Evolutionary conservation across 92 coral and sea anemone genomes (phyloP).

Genomic region (Anthopleura xanthogrammica): DNA sequence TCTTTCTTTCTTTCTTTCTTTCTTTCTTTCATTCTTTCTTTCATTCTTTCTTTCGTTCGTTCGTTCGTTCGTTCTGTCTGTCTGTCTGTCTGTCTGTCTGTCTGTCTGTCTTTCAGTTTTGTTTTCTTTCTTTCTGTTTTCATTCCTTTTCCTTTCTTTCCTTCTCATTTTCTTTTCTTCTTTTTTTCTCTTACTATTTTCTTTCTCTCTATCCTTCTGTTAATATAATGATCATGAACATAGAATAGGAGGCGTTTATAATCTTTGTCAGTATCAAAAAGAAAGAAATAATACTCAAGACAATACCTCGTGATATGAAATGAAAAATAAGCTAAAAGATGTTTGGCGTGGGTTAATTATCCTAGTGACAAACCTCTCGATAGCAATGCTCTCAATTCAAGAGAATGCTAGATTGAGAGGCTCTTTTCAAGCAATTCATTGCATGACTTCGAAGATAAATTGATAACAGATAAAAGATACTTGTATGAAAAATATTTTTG

Average conservation of each 20-base stretch:
- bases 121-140: neutral
- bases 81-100: neutral
- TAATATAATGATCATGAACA: too few relatives aligned
- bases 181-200: neutral
- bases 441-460: too few relatives aligned
- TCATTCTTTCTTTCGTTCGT: neutral
- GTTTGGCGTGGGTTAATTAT: too few relatives aligned
- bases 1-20: neutral
- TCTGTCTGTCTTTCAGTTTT: neutral
- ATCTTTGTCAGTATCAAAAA: too few relatives aligned
- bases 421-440: too few relatives aligned
- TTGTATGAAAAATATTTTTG: too few relatives aligned
- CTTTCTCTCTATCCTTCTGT: neutral
- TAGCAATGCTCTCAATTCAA: too few relatives aligned
- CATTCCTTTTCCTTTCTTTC: neutral
- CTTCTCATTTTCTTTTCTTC: slow-evolving; percentile 1
- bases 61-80: neutral
- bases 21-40: neutral
- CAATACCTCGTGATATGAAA: neutral
- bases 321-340: neutral
- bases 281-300: too few relatives aligned
- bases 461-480: too few relatives aligned
- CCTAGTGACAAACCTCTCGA: too few relatives aligned
- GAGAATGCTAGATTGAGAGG: too few relatives aligned
- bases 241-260: too few relatives aligned